Conservation (phyloP, 2,797 vertebrate genomes). For the Echeneis naucrates region DNA sequence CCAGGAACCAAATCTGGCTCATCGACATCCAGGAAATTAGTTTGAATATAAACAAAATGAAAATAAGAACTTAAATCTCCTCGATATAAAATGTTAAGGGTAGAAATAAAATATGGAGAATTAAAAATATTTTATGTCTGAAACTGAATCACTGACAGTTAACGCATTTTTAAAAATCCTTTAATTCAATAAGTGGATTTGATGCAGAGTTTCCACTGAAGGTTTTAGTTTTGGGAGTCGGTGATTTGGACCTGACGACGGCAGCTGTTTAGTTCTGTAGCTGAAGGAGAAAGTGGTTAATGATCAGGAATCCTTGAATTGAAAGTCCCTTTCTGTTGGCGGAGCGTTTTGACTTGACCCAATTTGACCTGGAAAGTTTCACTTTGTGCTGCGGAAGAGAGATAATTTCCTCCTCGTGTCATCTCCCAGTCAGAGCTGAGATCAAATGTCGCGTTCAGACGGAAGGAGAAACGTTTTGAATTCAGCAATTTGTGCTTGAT, state of each 20-base stretch:
- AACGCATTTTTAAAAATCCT: too few species aligned
- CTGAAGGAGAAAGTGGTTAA: not conserved
- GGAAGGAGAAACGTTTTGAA: too few species aligned
- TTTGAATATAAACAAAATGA: too few species aligned
- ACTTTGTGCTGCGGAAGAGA: slow-evolving; percentile 14
- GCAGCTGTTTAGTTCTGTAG: not conserved
- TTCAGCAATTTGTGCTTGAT: not conserved
- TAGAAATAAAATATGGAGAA: too few species aligned
- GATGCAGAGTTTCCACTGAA: not conserved
- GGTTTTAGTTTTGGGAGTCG: not conserved
- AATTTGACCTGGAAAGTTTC: slow-evolving; percentile 50
- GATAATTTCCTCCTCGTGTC: slow-evolving; percentile 12
- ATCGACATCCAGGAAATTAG: too few species aligned
- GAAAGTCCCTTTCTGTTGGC: slow-evolving; percentile 21
- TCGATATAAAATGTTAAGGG: too few species aligned
- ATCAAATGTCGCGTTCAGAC: not conserved
- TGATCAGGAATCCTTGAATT: slow-evolving; percentile 34
- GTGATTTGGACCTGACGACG: not conserved
- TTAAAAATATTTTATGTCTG: too few species aligned
- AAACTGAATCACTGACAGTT: too few species aligned
- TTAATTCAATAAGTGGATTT: not conserved
- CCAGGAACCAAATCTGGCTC: too few species aligned
- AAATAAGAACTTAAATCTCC: too few species aligned
- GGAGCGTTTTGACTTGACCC: slow-evolving; percentile 19
- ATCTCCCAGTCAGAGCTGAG: not conserved